Evolutionary conservation across 2,797 vertebrate species (phyloP).

Genomic region (Acipenser transmontanus): DNA sequence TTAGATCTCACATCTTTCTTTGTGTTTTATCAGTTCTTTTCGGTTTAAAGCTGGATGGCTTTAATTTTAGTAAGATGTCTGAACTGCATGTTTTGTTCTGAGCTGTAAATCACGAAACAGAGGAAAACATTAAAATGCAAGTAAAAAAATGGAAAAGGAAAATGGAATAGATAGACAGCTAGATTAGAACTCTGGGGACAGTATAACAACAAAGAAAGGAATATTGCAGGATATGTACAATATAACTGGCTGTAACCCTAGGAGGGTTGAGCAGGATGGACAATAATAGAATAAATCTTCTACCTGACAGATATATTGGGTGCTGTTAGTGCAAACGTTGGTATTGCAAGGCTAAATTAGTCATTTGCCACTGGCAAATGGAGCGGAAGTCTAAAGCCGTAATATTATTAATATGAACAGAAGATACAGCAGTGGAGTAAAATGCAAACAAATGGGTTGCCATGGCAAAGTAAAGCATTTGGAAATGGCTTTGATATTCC

Average conservation of each 20-base stretch:
- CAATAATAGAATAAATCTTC: slow-evolving; percentile 1
- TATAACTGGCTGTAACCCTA: neutral
- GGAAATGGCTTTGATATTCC: no score
- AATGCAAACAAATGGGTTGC: neutral
- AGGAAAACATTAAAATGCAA: neutral
- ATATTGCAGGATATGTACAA: slow-evolving; percentile 10
- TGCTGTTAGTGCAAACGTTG: neutral
- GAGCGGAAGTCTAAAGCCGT: neutral
- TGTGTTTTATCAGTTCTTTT: no score
- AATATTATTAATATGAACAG: neutral
- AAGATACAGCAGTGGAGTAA: neutral
- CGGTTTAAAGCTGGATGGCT: no score
- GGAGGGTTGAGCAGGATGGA: neutral
- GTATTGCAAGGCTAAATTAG: neutral
- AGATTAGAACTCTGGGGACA: neutral
- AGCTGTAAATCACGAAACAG: slow-evolving; percentile 1
- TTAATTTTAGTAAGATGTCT: no score
- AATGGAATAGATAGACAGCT: slow-evolving; percentile 5
- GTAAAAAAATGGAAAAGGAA: neutral
- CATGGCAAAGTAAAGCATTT: neutral
- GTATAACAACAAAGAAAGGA: slow-evolving; percentile 7
- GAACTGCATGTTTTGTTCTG: neutral
- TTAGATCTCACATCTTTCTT: no score
- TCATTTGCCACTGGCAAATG: neutral
- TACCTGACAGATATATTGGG: slow-evolving; percentile 2